A percentile compares a stretch with the other conserved stretches of the same genome.
phyloP scores from a whole-genome alignment of 2,888 invertebrate genomes.

The Galerucella nymphaeae region DNA sequence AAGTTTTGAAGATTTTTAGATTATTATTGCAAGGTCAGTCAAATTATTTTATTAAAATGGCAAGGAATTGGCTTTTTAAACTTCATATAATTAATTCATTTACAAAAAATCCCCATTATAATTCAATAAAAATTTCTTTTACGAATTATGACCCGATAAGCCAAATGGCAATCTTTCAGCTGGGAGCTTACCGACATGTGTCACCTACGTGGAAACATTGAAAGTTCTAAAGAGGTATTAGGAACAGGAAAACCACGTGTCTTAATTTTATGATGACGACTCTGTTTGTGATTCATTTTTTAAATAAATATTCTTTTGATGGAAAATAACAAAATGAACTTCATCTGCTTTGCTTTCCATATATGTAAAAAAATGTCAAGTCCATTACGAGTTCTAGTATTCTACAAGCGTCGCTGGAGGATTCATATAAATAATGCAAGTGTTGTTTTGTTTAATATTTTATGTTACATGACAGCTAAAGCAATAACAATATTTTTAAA shows the following conservation, averaged over 20 bases:
- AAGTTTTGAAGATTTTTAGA: not conserved
- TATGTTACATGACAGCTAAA: not conserved
- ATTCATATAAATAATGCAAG: conserved; percentile 2
- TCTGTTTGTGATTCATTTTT: not conserved
- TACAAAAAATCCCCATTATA: no score
- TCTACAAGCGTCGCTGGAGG: not conserved
- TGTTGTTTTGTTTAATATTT: not conserved
- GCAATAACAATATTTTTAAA: not conserved
- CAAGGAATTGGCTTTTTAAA: not conserved
- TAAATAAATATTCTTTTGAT: conserved; percentile 1
- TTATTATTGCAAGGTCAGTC: not conserved
- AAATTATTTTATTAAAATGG: not conserved
- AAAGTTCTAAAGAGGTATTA: no score
- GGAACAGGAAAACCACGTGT: not conserved
- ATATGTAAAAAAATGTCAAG: conserved; percentile 7
- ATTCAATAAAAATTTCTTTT: no score
- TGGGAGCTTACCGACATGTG: no score
- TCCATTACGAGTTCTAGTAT: not conserved
- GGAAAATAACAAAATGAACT: conserved; percentile 19
- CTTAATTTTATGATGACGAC: not conserved
- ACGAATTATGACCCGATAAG: no score
- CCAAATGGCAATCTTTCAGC: no score
- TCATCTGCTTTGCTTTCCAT: conserved; percentile 18
- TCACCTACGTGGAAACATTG: no score
- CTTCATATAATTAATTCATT: no score